Conservation (phyloP, 2,888 invertebrate genomes). For the Charanyca ferruginea region DNA sequence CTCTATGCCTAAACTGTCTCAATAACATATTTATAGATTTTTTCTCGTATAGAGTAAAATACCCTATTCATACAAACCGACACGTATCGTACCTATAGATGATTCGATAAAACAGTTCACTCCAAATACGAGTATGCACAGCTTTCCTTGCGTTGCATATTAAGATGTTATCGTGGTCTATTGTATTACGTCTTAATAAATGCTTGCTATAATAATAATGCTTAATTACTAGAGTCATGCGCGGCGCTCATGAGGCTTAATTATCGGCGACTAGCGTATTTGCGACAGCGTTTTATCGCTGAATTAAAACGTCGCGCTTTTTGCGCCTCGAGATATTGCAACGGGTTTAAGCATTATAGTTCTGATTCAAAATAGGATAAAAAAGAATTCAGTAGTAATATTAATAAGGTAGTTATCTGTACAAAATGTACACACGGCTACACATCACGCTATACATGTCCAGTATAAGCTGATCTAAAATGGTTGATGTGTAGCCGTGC, state of each 20-base stretch:
- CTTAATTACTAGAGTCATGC: constrained; percentile 57
- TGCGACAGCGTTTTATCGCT: neutral
- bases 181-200: constrained; percentile 57
- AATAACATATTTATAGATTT: too few species aligned
- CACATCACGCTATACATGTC: too few species aligned
- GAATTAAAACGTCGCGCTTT: constrained; percentile 1
- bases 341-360: too few species aligned
- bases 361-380: too few species aligned
- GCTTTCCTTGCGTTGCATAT: constrained; percentile 46
- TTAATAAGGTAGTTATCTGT: too few species aligned
- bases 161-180: constrained; percentile 52
- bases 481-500: too few species aligned
- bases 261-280: constrained; percentile 1
- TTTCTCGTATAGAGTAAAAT: too few species aligned
- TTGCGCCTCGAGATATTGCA: neutral
- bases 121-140: constrained; percentile 16
- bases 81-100: neutral
- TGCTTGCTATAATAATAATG: constrained; percentile 40
- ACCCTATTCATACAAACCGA: too few species aligned
- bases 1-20: too few species aligned
- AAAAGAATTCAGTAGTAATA: too few species aligned
- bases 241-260: neutral
- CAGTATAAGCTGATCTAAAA: too few species aligned
- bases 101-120: constrained; percentile 10
- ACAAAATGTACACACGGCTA: too few species aligned